These are phyloP conservation scores for Agapostemon virescens DNA, from an alignment of 2,888 invertebrate genomes.

Conservation along the genomic window DNA sequence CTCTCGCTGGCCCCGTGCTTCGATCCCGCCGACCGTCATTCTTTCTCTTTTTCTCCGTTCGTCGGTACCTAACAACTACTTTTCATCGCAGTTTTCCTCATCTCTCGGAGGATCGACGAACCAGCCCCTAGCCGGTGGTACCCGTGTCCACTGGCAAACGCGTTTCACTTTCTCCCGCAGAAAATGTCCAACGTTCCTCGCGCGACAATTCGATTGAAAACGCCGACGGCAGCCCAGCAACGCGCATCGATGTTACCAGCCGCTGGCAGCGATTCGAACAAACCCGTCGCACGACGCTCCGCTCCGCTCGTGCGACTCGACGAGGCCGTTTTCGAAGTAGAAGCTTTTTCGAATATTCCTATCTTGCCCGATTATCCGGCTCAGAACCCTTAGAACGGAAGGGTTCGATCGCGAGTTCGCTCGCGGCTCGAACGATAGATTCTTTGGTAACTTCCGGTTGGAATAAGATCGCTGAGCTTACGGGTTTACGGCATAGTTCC, in stretches of 20 bases:
- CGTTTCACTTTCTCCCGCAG: background rate
- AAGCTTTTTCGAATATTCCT: background rate
- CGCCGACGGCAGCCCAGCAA: conserved; percentile 25
- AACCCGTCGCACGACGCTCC: background rate
- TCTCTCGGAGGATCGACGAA: background rate
- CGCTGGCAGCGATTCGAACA: background rate
- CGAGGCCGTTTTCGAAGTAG: too few relatives aligned
- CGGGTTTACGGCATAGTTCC: background rate
- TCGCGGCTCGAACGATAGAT: background rate
- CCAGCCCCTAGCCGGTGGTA: background rate
- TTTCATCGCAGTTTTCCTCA: background rate
- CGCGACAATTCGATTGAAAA: conserved; percentile 30
- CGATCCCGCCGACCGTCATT: background rate
- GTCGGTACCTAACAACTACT: background rate
- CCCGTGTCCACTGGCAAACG: background rate
- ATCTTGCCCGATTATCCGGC: background rate
- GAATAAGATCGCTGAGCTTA: background rate
- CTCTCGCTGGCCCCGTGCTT: background rate
- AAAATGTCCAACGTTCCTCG: background rate
- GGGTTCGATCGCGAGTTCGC: background rate
- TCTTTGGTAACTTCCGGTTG: conserved; percentile 21
- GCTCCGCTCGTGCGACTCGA: background rate
- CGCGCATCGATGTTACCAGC: conserved; percentile 60
- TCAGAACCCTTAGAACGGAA: rapidly evolving
- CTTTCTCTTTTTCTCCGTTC: background rate